phyloP scores from a whole-genome alignment of 1,140 invertebrate species.

The Globodera rostochiensis region DNA sequence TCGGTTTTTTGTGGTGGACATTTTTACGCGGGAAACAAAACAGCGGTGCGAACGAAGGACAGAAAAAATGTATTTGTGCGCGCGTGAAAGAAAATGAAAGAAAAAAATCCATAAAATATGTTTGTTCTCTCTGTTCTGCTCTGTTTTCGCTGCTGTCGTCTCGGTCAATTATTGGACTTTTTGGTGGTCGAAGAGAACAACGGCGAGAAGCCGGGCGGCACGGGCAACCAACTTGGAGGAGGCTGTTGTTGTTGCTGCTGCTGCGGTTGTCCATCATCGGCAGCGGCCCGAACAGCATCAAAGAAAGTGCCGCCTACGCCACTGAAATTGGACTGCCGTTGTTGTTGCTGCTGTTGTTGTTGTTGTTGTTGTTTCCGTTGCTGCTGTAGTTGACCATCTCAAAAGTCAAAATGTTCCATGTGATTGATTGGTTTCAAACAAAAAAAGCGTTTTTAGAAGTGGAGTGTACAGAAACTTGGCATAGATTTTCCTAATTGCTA shows the following conservation, averaged over 20 bases:
- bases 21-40: neutral
- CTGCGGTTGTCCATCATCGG: neutral
- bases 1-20: neutral
- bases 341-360: neutral
- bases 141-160: too few species aligned
- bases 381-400: neutral
- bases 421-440: too few species aligned
- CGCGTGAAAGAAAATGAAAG: neutral
- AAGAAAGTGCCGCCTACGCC: neutral
- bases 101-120: neutral
- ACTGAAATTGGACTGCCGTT: slow-evolving; percentile 8
- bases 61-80: neutral
- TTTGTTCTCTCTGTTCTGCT: too few species aligned
- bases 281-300: neutral
- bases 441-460: too few species aligned
- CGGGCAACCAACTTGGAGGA: slow-evolving; percentile 19
- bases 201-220: slow-evolving; percentile 29
- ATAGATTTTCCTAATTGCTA: too few species aligned
- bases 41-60: neutral
- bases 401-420: neutral
- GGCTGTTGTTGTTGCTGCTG: neutral
- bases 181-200: neutral
- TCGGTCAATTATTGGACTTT: too few species aligned
- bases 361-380: slow-evolving; percentile 6
- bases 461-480: too few species aligned